Conservation (phyloP, 1,140 invertebrate species). For the Drosophila burlai region DNA sequence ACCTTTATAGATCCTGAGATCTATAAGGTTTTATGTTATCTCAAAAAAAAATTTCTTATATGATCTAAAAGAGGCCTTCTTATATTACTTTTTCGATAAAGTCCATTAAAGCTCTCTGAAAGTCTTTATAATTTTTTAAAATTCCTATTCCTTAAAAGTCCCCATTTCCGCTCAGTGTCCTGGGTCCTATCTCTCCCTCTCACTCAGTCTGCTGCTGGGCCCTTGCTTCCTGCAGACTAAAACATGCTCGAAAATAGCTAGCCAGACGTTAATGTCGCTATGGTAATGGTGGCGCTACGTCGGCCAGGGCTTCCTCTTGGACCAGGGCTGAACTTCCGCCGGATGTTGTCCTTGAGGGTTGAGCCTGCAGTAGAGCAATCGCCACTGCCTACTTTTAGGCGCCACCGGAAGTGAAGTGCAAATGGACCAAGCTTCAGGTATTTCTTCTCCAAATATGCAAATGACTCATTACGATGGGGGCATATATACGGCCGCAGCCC, state of each 20-base stretch:
- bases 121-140: rapidly evolving
- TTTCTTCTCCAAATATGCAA: too few relatives aligned
- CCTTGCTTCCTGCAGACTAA: slow-evolving; percentile 59
- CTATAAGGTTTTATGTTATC: not conserved
- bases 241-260: slow-evolving; percentile 75
- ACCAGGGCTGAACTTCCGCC: slow-evolving; percentile 44
- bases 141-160: rapidly evolving
- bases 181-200: not conserved
- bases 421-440: not conserved
- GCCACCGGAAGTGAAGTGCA: not conserved
- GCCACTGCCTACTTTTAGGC: slow-evolving; percentile 62
- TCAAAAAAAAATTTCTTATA: too few relatives aligned
- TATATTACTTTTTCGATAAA: too few relatives aligned
- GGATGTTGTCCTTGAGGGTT: not conserved
- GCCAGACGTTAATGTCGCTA: slow-evolving; percentile 73
- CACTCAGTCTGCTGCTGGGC: slow-evolving; percentile 2
- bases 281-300: slow-evolving; percentile 69
- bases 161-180: not conserved
- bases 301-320: slow-evolving; percentile 31
- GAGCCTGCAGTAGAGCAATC: too few relatives aligned
- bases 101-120: not conserved
- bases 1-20: not conserved
- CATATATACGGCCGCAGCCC: slow-evolving; percentile 24
- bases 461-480: slow-evolving; percentile 2
- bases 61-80: not conserved